A percentile compares a stretch with the other conserved stretches of the same genome.
phyloP scores from a whole-genome alignment of 1,140 invertebrate species.

The Bradynema listronoti region DNA sequence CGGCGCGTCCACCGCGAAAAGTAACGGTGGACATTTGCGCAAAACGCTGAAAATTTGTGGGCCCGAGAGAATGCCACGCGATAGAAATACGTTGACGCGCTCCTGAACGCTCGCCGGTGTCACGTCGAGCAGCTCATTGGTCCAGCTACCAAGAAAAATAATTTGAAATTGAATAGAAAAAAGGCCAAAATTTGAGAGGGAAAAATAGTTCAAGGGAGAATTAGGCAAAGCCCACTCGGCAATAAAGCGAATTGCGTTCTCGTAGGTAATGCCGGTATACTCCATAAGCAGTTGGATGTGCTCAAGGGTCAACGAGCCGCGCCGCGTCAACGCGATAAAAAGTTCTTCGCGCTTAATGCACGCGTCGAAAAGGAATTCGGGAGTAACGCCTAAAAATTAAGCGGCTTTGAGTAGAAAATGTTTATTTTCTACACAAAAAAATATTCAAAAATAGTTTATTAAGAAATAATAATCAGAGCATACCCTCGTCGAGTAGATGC shows the following conservation, averaged over 20 bases:
- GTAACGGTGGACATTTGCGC: conserved; percentile 33
- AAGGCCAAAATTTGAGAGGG: neutral
- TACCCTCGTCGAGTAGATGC: no score
- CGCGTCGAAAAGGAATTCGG: conserved; percentile 21
- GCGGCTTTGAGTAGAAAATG: no score
- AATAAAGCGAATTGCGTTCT: conserved; percentile 23
- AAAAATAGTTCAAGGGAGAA: neutral
- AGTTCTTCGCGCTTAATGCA: conserved; percentile 8
- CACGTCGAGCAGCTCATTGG: conserved; percentile 2
- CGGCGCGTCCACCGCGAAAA: conserved; percentile 31
- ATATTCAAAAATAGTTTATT: no score
- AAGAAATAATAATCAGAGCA: no score
- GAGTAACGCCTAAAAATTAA: conserved; percentile 17
- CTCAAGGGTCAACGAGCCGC: conserved; percentile 14
- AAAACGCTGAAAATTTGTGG: conserved; percentile 23
- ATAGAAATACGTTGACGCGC: conserved; percentile 27
- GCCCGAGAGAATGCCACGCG: conserved; percentile 22
- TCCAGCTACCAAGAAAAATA: no score
- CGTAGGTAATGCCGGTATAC: conserved; percentile 11
- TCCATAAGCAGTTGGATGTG: conserved; percentile 11
- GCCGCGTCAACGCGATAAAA: conserved; percentile 11
- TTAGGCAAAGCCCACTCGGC: conserved; percentile 17
- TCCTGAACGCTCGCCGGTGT: conserved; percentile 7
- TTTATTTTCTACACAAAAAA: no score
- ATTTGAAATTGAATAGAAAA: no score